These are phyloP conservation scores for Notodonta ziczac DNA, from an alignment of 2,888 invertebrate genomes.

Conservation along the genomic window DNA sequence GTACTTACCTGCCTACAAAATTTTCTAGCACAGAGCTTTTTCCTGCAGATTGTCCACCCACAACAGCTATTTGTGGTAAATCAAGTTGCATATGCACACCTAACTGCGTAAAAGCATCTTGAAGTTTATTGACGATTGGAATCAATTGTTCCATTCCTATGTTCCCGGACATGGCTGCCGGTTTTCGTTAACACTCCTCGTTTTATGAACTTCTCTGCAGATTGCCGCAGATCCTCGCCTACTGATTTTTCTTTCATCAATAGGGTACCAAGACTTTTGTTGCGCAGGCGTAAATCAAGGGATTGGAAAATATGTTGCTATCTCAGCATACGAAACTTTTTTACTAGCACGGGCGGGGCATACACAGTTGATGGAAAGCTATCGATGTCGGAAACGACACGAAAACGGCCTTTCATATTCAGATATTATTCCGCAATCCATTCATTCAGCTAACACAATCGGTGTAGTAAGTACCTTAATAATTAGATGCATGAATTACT, in stretches of 20 bases:
- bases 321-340: not conserved
- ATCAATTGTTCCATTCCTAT: constrained; percentile 99
- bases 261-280: constrained; percentile 53
- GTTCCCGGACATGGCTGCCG: constrained; percentile 88
- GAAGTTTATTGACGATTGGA: constrained; percentile 99
- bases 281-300: constrained; percentile 73
- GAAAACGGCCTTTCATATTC: too few species aligned
- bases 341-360: not conserved
- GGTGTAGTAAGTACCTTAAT: too few species aligned
- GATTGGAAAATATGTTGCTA: constrained; percentile 26
- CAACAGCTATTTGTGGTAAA: constrained; percentile 99
- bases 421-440: too few species aligned
- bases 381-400: too few species aligned
- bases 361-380: too few species aligned
- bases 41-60: constrained; percentile 99
- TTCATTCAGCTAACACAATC: too few species aligned
- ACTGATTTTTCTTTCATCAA: constrained; percentile 82
- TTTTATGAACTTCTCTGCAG: constrained; percentile 78
- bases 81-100: constrained; percentile 99
- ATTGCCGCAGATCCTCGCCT: constrained; percentile 75
- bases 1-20: constrained; percentile 98
- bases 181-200: constrained; percentile 69
- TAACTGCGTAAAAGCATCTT: constrained; percentile 99
- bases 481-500: too few species aligned
- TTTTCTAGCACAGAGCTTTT: constrained; percentile 99